phyloP scores from a whole-genome alignment of 2,888 invertebrate genomes.

The Anthophora plumipes region DNA sequence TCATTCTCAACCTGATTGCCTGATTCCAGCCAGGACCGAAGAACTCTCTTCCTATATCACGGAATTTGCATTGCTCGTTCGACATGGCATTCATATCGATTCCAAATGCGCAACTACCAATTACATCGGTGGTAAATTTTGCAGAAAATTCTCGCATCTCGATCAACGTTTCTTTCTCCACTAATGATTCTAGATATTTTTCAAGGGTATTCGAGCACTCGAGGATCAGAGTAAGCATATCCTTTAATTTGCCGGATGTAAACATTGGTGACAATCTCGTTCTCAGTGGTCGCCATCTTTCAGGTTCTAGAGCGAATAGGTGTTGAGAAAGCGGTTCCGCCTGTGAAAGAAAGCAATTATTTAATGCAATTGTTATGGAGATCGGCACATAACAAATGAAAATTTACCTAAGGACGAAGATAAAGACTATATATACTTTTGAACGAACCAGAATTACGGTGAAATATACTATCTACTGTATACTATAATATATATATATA shows the following conservation, averaged over 20 bases:
- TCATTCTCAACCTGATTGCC: not conserved
- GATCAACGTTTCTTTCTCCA: constrained; percentile 58
- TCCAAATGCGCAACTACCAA: constrained; percentile 85
- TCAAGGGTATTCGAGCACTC: constrained; percentile 81
- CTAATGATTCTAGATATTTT: constrained; percentile 69
- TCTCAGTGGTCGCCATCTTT: constrained; percentile 84
- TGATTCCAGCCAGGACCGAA: constrained; percentile 67
- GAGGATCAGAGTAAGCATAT: constrained; percentile 83
- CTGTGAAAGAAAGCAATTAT: not conserved
- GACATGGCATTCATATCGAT: constrained; percentile 83
- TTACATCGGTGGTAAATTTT: constrained; percentile 84
- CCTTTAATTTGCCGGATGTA: constrained; percentile 85
- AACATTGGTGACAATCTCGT: constrained; percentile 84
- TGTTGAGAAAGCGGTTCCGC: constrained; percentile 29
- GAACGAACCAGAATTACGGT: too few species aligned
- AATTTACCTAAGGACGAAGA: too few species aligned
- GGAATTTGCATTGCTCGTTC: constrained; percentile 81
- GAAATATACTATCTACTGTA: too few species aligned
- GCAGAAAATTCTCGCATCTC: constrained; percentile 80
- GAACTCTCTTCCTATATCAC: constrained; percentile 79
- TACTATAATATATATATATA: too few species aligned
- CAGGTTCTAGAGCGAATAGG: constrained; percentile 81
- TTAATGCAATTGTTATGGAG: too few species aligned
- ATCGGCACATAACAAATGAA: too few species aligned
- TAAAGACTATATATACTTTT: too few species aligned